Percentiles rank a stretch among this genome's conserved stretches.
Conservation (phyloP, 2,113 vertebrate genomes). For the Stomatorhinus ivindoensis region DNA sequence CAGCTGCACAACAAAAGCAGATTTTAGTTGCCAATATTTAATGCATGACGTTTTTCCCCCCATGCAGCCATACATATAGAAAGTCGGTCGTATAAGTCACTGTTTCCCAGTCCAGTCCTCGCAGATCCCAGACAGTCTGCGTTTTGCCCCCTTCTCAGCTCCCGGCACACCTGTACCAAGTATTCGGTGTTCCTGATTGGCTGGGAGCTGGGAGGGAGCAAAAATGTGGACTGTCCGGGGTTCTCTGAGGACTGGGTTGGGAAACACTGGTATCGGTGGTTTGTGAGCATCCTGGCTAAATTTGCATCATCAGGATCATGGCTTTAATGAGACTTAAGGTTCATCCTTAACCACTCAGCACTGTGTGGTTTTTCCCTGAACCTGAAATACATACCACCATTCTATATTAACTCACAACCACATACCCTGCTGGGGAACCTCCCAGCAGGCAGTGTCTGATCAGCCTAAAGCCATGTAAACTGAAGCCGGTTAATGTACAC, state of each 20-base stretch:
- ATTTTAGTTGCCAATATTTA: conserved; percentile 45
- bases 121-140: no score
- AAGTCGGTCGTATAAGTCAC: background rate
- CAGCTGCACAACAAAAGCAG: conserved; percentile 22
- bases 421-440: background rate
- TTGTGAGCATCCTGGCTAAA: conserved; percentile 16
- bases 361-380: background rate
- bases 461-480: conserved; percentile 24
- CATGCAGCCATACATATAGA: conserved; percentile 15
- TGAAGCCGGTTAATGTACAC: conserved; percentile 31
- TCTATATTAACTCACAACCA: background rate
- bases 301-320: conserved; percentile 17
- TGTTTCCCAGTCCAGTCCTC: no score
- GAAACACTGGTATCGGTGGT: conserved; percentile 6
- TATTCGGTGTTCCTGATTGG: no score
- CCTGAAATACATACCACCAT: background rate
- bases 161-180: no score
- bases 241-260: no score
- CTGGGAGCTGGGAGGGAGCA: no score
- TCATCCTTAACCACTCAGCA: background rate
- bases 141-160: no score
- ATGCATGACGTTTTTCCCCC: background rate
- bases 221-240: no score
- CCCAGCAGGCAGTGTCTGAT: background rate
- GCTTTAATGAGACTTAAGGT: background rate